Conservation (phyloP, 2,888 invertebrate species). For the Dicranocentrus wangi region DNA sequence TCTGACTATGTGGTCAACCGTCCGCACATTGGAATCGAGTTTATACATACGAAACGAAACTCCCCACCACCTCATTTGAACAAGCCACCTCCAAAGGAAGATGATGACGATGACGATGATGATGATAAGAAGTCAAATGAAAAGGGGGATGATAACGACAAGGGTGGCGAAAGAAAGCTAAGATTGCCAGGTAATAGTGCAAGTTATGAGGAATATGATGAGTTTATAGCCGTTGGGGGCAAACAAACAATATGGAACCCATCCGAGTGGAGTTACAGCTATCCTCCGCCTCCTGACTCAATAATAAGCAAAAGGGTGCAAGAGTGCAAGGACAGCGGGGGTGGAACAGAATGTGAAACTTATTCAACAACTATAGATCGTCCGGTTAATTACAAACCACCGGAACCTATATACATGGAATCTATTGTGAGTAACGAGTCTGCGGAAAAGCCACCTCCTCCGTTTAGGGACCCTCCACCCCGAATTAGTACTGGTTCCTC, state of each 20-base stretch:
- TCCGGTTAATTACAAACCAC: constrained; percentile 46
- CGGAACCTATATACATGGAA: constrained; percentile 62
- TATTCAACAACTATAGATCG: constrained; percentile 31
- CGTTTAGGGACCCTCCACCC: constrained; percentile 54
- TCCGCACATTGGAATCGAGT: constrained; percentile 64
- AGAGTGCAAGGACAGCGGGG: constrained; percentile 37
- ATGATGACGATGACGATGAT: constrained; percentile 56
- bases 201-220: constrained; percentile 37
- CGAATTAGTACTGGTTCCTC: constrained; percentile 36
- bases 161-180: constrained; percentile 44
- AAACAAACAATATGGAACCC: constrained; percentile 52
- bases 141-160: constrained; percentile 5
- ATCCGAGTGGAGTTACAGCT: constrained; percentile 36
- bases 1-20: constrained; percentile 65
- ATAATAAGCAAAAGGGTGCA: constrained; percentile 48
- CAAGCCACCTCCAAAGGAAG: constrained; percentile 33
- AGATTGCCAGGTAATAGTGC: constrained; percentile 37
- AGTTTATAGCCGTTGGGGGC: constrained; percentile 33
- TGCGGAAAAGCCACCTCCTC: constrained; percentile 39
- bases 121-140: constrained; percentile 29
- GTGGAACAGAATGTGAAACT: constrained; percentile 30
- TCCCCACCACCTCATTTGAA: constrained; percentile 38
- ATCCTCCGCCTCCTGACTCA: constrained; percentile 12
- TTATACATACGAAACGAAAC: constrained; percentile 50
- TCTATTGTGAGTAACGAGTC: constrained; percentile 53